Conservation (phyloP, 2,797 vertebrate genomes). For the Simalia tracyae region DNA sequence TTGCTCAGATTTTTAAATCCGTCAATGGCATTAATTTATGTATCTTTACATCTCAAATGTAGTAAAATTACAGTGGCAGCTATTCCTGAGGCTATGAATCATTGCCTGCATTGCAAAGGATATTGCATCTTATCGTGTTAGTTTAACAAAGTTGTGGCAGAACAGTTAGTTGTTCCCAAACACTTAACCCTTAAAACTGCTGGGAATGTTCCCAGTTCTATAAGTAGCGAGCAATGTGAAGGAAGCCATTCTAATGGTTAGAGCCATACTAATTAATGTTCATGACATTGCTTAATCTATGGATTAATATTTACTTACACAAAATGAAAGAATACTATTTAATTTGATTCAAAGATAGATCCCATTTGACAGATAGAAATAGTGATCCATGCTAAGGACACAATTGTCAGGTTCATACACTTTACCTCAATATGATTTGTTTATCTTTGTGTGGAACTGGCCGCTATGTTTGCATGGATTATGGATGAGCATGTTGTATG, state of each 20-base stretch:
- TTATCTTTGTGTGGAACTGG: neutral
- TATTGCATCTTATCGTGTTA: neutral
- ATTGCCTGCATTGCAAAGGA: neutral
- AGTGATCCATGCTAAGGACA: neutral
- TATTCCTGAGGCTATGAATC: neutral
- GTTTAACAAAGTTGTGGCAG: neutral
- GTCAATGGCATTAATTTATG: neutral
- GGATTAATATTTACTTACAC: neutral
- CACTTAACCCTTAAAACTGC: neutral
- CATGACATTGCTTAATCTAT: neutral
- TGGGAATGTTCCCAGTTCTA: neutral
- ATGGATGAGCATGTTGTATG: neutral
- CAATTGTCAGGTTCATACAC: neutral
- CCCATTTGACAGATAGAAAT: neutral
- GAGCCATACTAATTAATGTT: neutral
- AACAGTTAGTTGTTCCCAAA: neutral
- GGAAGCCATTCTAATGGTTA: neutral
- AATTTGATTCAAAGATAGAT: neutral
- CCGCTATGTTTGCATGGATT: neutral
- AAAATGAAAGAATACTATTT: neutral
- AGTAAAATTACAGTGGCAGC: neutral
- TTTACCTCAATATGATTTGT: neutral
- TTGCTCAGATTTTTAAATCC: neutral
- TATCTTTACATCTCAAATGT: neutral
- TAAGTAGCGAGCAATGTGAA: neutral